Percentiles rank a stretch among this genome's conserved stretches.
phyloP scores from a whole-genome alignment of 2,888 invertebrate species.

The Disparrhopalites patrizii region DNA sequence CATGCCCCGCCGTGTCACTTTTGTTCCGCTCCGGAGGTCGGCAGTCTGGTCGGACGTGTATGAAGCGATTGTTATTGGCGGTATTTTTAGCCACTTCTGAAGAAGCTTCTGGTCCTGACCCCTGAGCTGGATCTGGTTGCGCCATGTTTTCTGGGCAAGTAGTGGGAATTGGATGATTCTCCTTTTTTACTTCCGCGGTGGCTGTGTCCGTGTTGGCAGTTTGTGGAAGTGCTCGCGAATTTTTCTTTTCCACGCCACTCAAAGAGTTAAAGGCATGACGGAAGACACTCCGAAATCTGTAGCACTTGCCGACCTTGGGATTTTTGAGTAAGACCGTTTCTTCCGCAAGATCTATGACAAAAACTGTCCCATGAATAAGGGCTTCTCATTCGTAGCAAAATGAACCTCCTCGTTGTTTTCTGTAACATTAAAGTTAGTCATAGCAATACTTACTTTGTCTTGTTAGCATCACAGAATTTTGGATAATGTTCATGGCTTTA shows the following conservation, averaged over 20 bases:
- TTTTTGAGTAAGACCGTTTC: background rate
- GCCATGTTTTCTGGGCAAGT: too few species aligned
- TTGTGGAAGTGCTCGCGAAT: background rate
- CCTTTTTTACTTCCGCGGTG: background rate
- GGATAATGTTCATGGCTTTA: too few species aligned
- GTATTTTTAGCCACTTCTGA: too few species aligned
- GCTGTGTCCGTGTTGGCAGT: background rate
- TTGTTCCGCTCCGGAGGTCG: slow-evolving; percentile 5
- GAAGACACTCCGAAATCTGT: slow-evolving; percentile 1
- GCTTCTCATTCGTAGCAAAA: too few species aligned
- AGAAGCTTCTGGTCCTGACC: background rate
- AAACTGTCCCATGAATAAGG: too few species aligned
- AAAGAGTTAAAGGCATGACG: slow-evolving; percentile 4
- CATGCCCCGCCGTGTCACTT: too few species aligned
- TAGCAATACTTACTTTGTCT: too few species aligned
- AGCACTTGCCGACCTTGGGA: slow-evolving; percentile 9
- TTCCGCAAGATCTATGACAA: background rate
- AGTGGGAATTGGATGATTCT: background rate
- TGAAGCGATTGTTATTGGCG: too few species aligned
- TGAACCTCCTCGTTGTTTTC: too few species aligned
- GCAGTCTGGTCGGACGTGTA: background rate
- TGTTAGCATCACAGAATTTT: too few species aligned
- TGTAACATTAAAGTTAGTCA: too few species aligned
- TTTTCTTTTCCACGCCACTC: slow-evolving; percentile 3
- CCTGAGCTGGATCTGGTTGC: background rate